phyloP scores from a whole-genome alignment of 2,888 invertebrate species.

The Hirtodrosophila confusa region DNA sequence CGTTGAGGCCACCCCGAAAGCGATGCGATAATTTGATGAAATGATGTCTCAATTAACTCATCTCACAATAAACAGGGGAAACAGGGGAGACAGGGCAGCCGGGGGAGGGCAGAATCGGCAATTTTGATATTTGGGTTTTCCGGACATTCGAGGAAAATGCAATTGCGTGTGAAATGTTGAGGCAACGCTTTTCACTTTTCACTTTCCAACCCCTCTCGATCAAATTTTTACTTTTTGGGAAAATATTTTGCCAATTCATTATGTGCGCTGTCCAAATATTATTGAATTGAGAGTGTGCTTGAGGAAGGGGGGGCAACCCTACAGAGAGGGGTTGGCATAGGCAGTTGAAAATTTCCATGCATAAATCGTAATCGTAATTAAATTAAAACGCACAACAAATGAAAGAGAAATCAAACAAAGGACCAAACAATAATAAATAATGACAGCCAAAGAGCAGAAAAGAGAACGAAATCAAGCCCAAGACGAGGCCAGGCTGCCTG shows the following conservation, averaged over 20 bases:
- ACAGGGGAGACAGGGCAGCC: too few species aligned
- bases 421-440: constrained; percentile 72
- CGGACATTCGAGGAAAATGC: constrained; percentile 14
- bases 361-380: constrained; percentile 74
- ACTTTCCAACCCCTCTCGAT: constrained; percentile 45
- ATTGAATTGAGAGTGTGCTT: constrained; percentile 42
- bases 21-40: constrained; percentile 73
- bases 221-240: constrained; percentile 7
- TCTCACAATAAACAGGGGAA: background rate
- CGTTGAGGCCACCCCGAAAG: constrained; percentile 62
- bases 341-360: constrained; percentile 62
- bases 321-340: constrained; percentile 36
- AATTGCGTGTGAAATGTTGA: constrained; percentile 73
- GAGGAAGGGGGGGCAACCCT: background rate
- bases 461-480: constrained; percentile 35
- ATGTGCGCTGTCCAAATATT: constrained; percentile 72
- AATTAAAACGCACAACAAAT: constrained; percentile 71
- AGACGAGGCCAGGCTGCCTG: constrained; percentile 18
- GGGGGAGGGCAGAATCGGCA: too few species aligned
- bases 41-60: constrained; percentile 75
- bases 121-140: background rate
- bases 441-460: constrained; percentile 47
- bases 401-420: constrained; percentile 60
- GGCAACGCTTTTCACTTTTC: constrained; percentile 21
- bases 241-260: constrained; percentile 71